Base-by-base conservation (phyloP, 2,888 invertebrate species). In the Lissonota sp. region DNA sequence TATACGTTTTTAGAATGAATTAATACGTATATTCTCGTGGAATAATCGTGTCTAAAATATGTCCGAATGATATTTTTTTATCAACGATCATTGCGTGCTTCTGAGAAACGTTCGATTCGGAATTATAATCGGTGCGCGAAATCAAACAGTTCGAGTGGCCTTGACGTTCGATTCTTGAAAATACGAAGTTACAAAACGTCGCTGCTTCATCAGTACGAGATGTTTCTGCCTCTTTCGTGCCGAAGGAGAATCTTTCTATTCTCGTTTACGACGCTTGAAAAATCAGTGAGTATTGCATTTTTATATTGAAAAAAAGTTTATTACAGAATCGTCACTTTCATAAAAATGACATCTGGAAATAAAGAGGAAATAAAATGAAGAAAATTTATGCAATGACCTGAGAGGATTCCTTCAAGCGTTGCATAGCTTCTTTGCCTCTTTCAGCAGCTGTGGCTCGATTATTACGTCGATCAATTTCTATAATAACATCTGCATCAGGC, bases 381-480 rank as follows among this genome's bases (percentile, higher is more conserved):
- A 26, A 72, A 69, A 57, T 83, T 60, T 37, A 83, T 66, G 86
- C 86, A 58, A 87, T 89, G 79, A 91, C 88, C 83, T 92, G 92
- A 42, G 84, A 79, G 3, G 77, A 71, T 82, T 90, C 87, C 83
- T 87, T 87, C 58, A 93, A 81, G 77, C 90, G 88, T 82, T 91
- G 88, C 10, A 84, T 69, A 39, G 94, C 93, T 72, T 91, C 88
- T 67, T 88, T 88, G 10, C 93, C 94, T 84, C 94, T 89, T 84
- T 91, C 90, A 37, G 87, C 83, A 6, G 94, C 93, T 2, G 84
- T 63, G 63, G 87, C 82, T 74, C 90, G 88, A 83, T 93, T 89
- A 64, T 84, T 88, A 49, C 85, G 84, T 66, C 83, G 84, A 57
- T 88, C 85, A 6, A 84, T 85, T 76, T 88, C 85, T 42, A 89